These are phyloP conservation scores for Anguilla anguilla DNA, from an alignment of 2,797 vertebrate species.

Conservation along the genomic window DNA sequence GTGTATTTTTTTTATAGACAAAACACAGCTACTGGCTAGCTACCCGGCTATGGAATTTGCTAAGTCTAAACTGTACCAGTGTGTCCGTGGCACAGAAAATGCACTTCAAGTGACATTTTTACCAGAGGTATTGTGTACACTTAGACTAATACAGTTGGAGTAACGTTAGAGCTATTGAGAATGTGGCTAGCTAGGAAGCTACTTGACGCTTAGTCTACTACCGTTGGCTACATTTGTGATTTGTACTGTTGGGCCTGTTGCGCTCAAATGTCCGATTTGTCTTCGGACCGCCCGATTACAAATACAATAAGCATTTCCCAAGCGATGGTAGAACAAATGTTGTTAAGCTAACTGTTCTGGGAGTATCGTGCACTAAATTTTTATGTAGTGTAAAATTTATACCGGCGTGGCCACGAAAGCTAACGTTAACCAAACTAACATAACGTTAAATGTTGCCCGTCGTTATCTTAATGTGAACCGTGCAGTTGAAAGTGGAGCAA, in stretches of 20 bases:
- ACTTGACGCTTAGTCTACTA: background rate
- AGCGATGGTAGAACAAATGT: background rate
- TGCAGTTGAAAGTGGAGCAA: too few species aligned
- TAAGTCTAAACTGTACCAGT: background rate
- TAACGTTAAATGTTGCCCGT: too few species aligned
- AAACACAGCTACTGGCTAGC: background rate
- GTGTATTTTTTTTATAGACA: background rate
- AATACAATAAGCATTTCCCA: background rate
- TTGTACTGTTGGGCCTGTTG: conserved; percentile 3
- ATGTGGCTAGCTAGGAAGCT: background rate
- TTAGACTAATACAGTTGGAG: background rate
- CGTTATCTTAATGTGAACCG: too few species aligned
- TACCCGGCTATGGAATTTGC: background rate
- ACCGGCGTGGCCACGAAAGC: too few species aligned
- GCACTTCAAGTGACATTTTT: background rate
- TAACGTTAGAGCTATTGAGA: background rate
- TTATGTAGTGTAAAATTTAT: too few species aligned
- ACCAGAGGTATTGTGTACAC: background rate
- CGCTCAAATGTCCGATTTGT: background rate
- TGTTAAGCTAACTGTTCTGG: background rate
- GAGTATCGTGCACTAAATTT: background rate
- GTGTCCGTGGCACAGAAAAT: background rate
- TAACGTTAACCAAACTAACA: too few species aligned
- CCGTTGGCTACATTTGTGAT: background rate
- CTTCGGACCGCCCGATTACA: background rate